phyloP scores from a whole-genome alignment of 2,797 vertebrate species.

The Astyanax mexicanus region DNA sequence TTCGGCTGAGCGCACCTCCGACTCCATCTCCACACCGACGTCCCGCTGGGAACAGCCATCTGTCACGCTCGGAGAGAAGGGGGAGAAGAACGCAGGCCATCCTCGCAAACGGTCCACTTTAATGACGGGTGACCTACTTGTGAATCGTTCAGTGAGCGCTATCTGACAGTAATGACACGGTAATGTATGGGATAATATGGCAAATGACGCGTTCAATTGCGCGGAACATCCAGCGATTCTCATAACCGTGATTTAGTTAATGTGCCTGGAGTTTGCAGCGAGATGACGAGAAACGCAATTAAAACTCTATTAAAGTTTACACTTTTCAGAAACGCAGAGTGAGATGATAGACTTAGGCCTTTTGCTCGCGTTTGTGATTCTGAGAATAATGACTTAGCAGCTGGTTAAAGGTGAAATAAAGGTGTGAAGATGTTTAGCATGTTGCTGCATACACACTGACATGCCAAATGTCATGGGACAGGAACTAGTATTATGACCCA shows the following conservation, averaged over 20 bases:
- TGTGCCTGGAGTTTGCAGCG: not conserved
- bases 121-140: constrained; percentile 33
- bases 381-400: too few relatives aligned
- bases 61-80: not conserved
- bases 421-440: too few relatives aligned
- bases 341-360: not conserved
- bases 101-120: constrained; percentile 20
- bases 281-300: not conserved
- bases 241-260: constrained; percentile 20
- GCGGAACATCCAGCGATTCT: constrained; percentile 22
- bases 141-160: constrained; percentile 8
- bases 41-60: not conserved
- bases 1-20: not conserved
- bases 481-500: too few relatives aligned
- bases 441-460: too few relatives aligned
- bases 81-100: not conserved
- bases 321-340: not conserved
- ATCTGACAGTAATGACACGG: constrained; percentile 38
- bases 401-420: too few relatives aligned
- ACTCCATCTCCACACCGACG: not conserved
- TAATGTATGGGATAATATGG: constrained; percentile 31
- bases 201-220: constrained; percentile 35
- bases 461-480: too few relatives aligned
- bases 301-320: constrained; percentile 7
- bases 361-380: not conserved